Evolutionary conservation across 2,888 invertebrate genomes (phyloP), one percentile per base, ranked within the genome.

Genomic region (Polia nebulosa): DNA sequence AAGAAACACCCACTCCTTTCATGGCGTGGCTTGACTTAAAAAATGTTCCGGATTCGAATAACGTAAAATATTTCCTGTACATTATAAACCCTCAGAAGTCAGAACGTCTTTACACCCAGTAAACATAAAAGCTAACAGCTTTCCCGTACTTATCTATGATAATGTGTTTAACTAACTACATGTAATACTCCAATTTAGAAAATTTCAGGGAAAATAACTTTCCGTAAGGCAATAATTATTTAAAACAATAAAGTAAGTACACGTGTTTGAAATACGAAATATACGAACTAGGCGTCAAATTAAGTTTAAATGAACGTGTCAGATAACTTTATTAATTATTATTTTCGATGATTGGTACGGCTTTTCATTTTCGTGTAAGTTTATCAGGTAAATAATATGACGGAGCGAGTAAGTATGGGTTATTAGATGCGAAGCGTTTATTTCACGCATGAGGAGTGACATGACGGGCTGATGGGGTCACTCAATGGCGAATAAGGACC

Each of bases 391-490:
- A 55, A n/a, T n/a, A 57, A 71, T 71, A 49, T 52, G 56, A 63
- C 68, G 49, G 47, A 66, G 56, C 47, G 60, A 41, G 66, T 76
- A 75, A 44, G 58, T 53, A 63, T 63, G 41, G 41, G 45, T 59
- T 68, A 62, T 75, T 52, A 49, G 47, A 64, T 57, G 76, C 44
- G 80, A 9, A 61, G 52, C 60, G 52, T 41, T 76, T 72, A 70
- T 71, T 71, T 84, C 72, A 84, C 69, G 84, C 84, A 76, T 84
- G 76, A 73, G 39, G 76, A 73, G 70, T 77, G 68, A 75, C 69
- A 70, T 76, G 83, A 75, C 74, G 83, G 85, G 87, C 67, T 75
- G 82, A 74, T 70, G 82, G 86, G 87, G 87, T 85, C 86, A 87
- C 77, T 87, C 80, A 77, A 81, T 77, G 80, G 84, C 80, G 76